These are phyloP conservation scores for Pongo pygmaeus DNA, from an alignment of 2,113 vertebrate species.

Conservation along the genomic window DNA sequence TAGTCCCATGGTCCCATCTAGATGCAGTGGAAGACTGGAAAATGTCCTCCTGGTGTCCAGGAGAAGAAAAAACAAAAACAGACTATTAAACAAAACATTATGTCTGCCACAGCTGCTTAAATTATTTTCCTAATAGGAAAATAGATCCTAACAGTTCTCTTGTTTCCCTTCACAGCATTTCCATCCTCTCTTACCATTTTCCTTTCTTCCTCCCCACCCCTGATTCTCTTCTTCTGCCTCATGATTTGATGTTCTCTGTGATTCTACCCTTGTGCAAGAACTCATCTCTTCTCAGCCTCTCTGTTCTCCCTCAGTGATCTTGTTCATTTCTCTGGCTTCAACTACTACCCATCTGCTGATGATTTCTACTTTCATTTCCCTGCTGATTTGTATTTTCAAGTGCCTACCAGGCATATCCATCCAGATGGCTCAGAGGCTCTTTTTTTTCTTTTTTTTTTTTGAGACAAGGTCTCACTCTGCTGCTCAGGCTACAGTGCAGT, in stretches of 20 bases:
- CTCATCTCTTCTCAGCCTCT: not conserved
- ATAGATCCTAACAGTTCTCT: not conserved
- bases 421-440: not conserved
- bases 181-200: not conserved
- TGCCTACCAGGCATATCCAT: not conserved
- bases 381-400: not conserved
- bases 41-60: not conserved
- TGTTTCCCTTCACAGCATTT: not conserved
- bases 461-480: too few relatives aligned
- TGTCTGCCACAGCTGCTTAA: not conserved
- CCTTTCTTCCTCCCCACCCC: not conserved
- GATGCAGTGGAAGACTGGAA: not conserved
- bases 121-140: not conserved
- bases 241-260: not conserved
- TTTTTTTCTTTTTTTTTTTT: too few relatives aligned
- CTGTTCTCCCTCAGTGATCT: not conserved
- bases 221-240: not conserved
- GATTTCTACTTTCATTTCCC: not conserved
- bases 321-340: not conserved
- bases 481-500: too few relatives aligned
- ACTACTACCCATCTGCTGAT: not conserved
- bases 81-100: not conserved
- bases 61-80: not conserved
- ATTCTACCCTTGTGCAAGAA: not conserved
- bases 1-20: not conserved